A percentile compares a stretch with the other conserved stretches of the same genome.
Conservation (phyloP, 1,140 invertebrate species). For the Octopus bimaculoides region DNA sequence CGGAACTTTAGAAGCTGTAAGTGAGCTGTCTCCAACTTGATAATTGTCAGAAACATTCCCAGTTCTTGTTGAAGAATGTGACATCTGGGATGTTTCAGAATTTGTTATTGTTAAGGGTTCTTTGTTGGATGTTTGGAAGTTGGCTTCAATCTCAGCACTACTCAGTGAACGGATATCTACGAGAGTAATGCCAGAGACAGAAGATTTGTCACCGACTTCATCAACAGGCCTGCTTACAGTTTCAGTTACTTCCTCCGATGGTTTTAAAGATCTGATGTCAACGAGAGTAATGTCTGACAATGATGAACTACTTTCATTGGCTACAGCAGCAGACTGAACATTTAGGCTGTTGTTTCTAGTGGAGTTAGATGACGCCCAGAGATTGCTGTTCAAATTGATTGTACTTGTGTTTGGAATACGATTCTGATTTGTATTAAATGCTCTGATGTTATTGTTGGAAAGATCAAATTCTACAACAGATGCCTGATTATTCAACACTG, state of each 20-base stretch:
- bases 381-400: not conserved
- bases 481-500: not conserved
- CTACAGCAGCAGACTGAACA: too few species aligned
- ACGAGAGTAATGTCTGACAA: too few species aligned
- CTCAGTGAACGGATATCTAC: not conserved
- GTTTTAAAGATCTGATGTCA: too few species aligned
- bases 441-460: not conserved
- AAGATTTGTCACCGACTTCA: too few species aligned
- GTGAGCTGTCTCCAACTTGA: too few species aligned
- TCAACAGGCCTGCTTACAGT: too few species aligned
- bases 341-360: not conserved
- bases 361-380: not conserved
- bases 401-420: not conserved
- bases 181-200: not conserved
- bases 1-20: too few species aligned
- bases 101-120: not conserved
- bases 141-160: not conserved
- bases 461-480: conserved; percentile 2
- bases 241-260: too few species aligned
- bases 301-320: too few species aligned
- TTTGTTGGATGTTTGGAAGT: not conserved
- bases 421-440: not conserved
- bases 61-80: too few species aligned
- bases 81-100: not conserved
- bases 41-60: not conserved